Evolutionary conservation across 1,140 invertebrate genomes (phyloP), one percentile per base, ranked within the genome.

Genomic region (Papilio polytes): DNA sequence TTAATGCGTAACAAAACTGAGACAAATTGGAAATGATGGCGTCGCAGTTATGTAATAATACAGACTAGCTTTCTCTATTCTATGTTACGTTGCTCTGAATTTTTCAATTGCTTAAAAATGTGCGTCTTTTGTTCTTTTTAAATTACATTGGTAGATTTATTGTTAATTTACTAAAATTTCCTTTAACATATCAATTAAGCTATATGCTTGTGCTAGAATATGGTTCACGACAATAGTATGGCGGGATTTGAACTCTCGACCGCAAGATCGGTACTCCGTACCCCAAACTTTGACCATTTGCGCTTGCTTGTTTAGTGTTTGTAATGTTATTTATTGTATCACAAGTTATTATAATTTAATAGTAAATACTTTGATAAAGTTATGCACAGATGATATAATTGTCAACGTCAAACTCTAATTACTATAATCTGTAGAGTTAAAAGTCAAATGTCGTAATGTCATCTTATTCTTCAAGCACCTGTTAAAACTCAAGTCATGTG

Each of bases 381-480:
- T 70, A 70, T 15, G 26, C 12, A 70, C 63, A 70, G 63, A 70
- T 15, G 15, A 70, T 12, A 70, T 70, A 70, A 70, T 70, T 70
- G 63, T 70, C 63, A 70, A 70, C 63, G 63, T 70, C 26, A 70
- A 76, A 51, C 41, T 26, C 74, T 26, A 76, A 76, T 51, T 26
- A 76, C 20, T 76, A 31, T 76, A 76, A 48, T 46, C 44, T 51
- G 41, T 76, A 7, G 44, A 76, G 46, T 74, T 74, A 51, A 48
- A 74, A 31, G 63, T 70, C 63, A 70, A 46, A 76, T 51, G 74
- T 76, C 74, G 31, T 46, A 48, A 48, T 74, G 73, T 74, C 73
- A 20, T 74, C 73, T 76, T 51, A 76, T 76, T 76, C 74, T 53
- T 76, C 41, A 51, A 76, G 44, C 22, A 76, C 74, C 74, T 76